Evolutionary conservation across 2,113 vertebrate species (phyloP).

Genomic region (Dasyurus viverrinus): DNA sequence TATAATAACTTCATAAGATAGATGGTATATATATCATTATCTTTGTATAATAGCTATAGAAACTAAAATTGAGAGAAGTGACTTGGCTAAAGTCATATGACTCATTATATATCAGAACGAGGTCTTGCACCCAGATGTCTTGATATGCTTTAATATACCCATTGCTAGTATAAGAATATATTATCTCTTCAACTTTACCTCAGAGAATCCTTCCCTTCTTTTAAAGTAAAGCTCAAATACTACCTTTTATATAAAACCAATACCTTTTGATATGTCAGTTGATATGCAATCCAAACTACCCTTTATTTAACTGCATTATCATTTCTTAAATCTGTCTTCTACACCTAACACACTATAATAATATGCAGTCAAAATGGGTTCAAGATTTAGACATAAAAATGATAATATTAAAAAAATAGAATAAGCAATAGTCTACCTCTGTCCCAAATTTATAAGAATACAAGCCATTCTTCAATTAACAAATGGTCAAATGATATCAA

Average conservation of each 20-base stretch:
- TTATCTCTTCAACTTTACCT: neutral
- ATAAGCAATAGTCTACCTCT: too few relatives aligned
- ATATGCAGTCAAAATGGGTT: too few relatives aligned
- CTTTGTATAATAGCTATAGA: neutral
- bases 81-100: neutral
- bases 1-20: neutral
- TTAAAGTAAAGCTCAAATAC: neutral
- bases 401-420: too few relatives aligned
- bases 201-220: neutral
- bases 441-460: too few relatives aligned
- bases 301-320: neutral
- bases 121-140: neutral
- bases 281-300: neutral
- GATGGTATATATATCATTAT: neutral
- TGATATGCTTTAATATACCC: neutral
- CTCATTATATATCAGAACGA: neutral
- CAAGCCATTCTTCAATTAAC: too few relatives aligned
- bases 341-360: too few relatives aligned
- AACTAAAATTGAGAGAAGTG: neutral
- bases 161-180: neutral
- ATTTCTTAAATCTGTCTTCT: neutral
- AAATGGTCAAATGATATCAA: too few relatives aligned
- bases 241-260: neutral
- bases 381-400: too few relatives aligned
- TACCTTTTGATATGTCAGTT: neutral